phyloP scores from a whole-genome alignment of 1,140 invertebrate species.

The Meloidogyne exigua region DNA sequence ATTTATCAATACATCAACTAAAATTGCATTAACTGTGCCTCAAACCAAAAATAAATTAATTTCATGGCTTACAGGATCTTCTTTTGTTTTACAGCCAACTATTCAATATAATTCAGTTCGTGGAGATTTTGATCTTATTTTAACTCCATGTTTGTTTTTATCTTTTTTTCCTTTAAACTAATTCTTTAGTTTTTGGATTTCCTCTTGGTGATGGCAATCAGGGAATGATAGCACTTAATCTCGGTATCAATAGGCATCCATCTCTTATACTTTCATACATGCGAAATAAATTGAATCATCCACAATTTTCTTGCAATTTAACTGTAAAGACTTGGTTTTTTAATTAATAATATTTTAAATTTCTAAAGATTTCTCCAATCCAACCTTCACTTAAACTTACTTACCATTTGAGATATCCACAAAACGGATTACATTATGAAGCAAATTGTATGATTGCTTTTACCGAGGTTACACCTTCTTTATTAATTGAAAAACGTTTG shows the following conservation, averaged over 20 bases:
- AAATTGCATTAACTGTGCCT: not conserved
- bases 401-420: conserved; percentile 40
- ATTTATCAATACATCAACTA: not conserved
- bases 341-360: not conserved
- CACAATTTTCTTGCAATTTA: conserved; percentile 50
- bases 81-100: conserved; percentile 50
- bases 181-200: conserved; percentile 40
- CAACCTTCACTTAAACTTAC: conserved; percentile 10
- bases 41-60: not conserved
- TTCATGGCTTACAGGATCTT: conserved; percentile 19
- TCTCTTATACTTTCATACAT: conserved; percentile 39
- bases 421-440: conserved; percentile 44
- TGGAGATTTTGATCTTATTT: conserved; percentile 34
- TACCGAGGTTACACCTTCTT: conserved; percentile 45
- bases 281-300: conserved; percentile 53
- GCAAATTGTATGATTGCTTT: conserved; percentile 29
- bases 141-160: conserved; percentile 23
- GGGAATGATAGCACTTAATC: conserved; percentile 44
- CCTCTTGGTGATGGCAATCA: conserved; percentile 47
- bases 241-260: conserved; percentile 9
- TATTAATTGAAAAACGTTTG: conserved; percentile 49
- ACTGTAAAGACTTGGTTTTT: conserved; percentile 32
- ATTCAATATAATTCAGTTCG: conserved; percentile 44
- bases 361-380: conserved; percentile 28
- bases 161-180: not conserved